Base-by-base conservation (phyloP, 2,113 vertebrate species). In the Ia io region DNA sequence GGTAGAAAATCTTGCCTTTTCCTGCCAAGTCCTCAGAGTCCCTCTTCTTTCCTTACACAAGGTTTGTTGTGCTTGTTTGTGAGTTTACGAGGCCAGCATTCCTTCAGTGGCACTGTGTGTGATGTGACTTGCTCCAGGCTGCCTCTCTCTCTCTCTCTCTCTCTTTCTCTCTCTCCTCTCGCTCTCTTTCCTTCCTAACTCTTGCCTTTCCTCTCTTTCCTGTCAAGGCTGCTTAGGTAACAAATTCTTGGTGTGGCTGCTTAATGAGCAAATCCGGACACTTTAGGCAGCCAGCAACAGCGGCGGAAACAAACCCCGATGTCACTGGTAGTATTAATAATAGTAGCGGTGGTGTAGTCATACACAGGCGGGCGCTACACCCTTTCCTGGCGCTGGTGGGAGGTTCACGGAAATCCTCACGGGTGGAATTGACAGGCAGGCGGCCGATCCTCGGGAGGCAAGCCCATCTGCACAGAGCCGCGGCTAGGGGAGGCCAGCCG, bases 231-330 rank as follows among this genome's bases (percentile, higher is more conserved):
- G 98, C 98, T 99, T 98, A 98, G 98, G 98, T 98, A 98, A 99
- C 98, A 98, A 70, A 94, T 98, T 99, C 98, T 98, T 98, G 98
- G 98, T 97, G 98, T 98, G 97, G 98, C 98, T 98, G 97, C 98
- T 98, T 99, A 99, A 99, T 98, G 98, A 99, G 98, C 98, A 98
- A 98, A 98, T 98, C 98, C 97, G 92, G 98, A 98, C 98, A 98
- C 97, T 98, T 98, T 92, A 98, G 97, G 98, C 97, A 98, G 98
- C 98, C 97, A 97, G 97, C 98, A 97, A 98, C 97, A 96, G 94
- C 97, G 97, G 97, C 97, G 97, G 90, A 96, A 25, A 84, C 88
- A 95, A 82, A 74, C 97, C 87, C 69, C 83, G 98, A 93, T 95
- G 96, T 44, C 5, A 11, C n/a, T 44, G 84, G 71, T 88, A 65